A percentile compares a stretch with the other conserved stretches of the same genome.
Evolutionary conservation across 2,888 invertebrate species (phyloP).

Genomic region (Drosophila monieri): DNA sequence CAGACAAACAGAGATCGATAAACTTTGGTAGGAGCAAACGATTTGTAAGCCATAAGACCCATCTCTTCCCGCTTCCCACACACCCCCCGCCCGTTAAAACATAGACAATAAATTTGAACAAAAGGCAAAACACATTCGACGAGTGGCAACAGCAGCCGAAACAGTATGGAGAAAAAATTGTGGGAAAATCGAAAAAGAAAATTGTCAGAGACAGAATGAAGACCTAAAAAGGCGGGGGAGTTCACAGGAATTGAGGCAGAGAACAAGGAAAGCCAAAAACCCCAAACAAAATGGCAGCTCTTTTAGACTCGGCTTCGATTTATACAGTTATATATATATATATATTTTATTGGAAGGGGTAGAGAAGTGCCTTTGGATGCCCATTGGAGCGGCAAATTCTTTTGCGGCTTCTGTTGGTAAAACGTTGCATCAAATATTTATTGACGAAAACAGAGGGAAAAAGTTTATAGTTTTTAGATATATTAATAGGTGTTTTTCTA

Average conservation of each 20-base stretch:
- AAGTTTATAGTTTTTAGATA: background rate
- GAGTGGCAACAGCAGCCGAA: conserved; percentile 58
- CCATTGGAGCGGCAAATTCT: conserved; percentile 70
- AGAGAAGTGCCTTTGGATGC: conserved; percentile 62
- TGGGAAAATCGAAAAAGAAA: conserved; percentile 41
- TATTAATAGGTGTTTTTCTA: background rate
- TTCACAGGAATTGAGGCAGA: conserved; percentile 19
- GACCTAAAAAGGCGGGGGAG: conserved; percentile 7
- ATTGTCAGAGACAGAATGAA: conserved; percentile 48
- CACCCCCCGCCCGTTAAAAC: conserved; percentile 12
- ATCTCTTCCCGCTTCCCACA: conserved; percentile 9
- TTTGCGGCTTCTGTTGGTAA: conserved; percentile 48
- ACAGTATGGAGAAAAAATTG: conserved; percentile 16
- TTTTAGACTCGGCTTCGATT: conserved; percentile 53
- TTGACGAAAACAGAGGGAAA: conserved; percentile 21
- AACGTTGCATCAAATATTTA: conserved; percentile 49
- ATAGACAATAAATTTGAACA: conserved; percentile 71
- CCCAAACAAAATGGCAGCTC: conserved; percentile 54
- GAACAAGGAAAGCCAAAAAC: conserved; percentile 57
- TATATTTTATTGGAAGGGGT: conserved; percentile 21
- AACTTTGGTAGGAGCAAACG: conserved; percentile 54
- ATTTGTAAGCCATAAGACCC: conserved; percentile 50
- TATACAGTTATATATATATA: conserved; percentile 51
- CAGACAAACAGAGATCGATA: conserved; percentile 63
- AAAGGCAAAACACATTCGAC: conserved; percentile 69